A percentile compares a stretch with the other conserved stretches of the same genome.
phyloP scores from a whole-genome alignment of 2,113 vertebrate species.

The Abramis brama region DNA sequence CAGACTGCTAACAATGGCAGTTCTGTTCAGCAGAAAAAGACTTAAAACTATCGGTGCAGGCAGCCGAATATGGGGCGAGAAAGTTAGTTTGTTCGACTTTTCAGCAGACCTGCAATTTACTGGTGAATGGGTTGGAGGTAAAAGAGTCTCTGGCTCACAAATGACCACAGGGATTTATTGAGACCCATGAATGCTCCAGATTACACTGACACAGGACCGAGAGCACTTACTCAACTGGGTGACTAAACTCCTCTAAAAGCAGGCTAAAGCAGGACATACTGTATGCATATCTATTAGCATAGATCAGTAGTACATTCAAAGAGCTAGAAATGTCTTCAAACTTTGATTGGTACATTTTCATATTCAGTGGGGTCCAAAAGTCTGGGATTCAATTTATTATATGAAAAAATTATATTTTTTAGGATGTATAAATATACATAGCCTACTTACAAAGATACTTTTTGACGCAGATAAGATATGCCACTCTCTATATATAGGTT shows the following conservation, averaged over 20 bases:
- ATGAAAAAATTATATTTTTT: not conserved
- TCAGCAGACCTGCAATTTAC: slow-evolving; percentile 69
- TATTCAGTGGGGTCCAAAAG: not conserved
- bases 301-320: too few relatives aligned
- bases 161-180: slow-evolving; percentile 71
- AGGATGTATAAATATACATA: not conserved
- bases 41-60: slow-evolving; percentile 38
- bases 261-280: slow-evolving; percentile 52
- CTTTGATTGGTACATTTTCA: not conserved
- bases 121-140: slow-evolving; percentile 70
- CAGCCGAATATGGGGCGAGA: slow-evolving; percentile 38
- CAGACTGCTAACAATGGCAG: slow-evolving; percentile 77
- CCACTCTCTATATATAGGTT: slow-evolving; percentile 40
- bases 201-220: slow-evolving; percentile 58
- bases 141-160: slow-evolving; percentile 67
- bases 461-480: slow-evolving; percentile 61
- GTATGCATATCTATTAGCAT: too few relatives aligned
- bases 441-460: too few relatives aligned
- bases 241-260: slow-evolving; percentile 54
- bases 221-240: slow-evolving; percentile 51
- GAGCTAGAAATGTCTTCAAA: not conserved
- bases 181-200: slow-evolving; percentile 62
- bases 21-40: slow-evolving; percentile 62
- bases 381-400: not conserved
- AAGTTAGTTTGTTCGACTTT: slow-evolving; percentile 53